Percentiles rank a stretch among this genome's conserved stretches.
Evolutionary conservation across 2,888 invertebrate species (phyloP).

Genomic region (Apamea anceps): DNA sequence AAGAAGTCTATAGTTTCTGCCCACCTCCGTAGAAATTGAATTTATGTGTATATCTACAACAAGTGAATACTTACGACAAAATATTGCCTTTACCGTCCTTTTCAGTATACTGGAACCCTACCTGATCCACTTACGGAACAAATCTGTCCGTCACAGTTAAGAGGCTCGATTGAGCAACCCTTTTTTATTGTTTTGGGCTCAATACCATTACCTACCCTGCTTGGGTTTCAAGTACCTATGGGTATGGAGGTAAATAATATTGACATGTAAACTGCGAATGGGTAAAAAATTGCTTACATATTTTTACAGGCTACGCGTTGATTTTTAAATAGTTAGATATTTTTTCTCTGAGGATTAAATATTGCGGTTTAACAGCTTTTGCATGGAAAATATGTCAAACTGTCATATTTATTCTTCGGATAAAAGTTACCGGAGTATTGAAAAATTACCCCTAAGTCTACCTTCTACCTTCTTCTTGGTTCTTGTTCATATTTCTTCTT

Average conservation of each 20-base stretch:
- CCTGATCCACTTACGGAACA: slow-evolving; percentile 59
- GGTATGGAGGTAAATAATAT: slow-evolving; percentile 16
- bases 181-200: slow-evolving; percentile 63
- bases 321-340: too few species aligned
- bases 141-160: slow-evolving; percentile 54
- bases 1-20: too few species aligned
- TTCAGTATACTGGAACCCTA: slow-evolving; percentile 16
- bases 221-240: slow-evolving; percentile 26
- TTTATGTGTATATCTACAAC: not conserved
- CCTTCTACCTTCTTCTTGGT: too few species aligned
- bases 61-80: slow-evolving; percentile 29
- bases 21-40: not conserved
- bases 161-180: slow-evolving; percentile 49
- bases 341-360: too few species aligned
- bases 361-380: too few species aligned
- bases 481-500: too few species aligned
- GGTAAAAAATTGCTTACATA: not conserved
- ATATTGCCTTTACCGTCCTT: slow-evolving; percentile 28
- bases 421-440: too few species aligned
- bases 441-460: too few species aligned
- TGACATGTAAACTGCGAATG: slow-evolving; percentile 11
- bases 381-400: too few species aligned
- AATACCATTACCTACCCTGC: slow-evolving; percentile 46
- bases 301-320: too few species aligned
- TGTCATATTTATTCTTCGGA: too few species aligned